Evolutionary conservation across 1,140 invertebrate genomes (phyloP).

Genomic region (Daktulosphaira vitifoliae): DNA sequence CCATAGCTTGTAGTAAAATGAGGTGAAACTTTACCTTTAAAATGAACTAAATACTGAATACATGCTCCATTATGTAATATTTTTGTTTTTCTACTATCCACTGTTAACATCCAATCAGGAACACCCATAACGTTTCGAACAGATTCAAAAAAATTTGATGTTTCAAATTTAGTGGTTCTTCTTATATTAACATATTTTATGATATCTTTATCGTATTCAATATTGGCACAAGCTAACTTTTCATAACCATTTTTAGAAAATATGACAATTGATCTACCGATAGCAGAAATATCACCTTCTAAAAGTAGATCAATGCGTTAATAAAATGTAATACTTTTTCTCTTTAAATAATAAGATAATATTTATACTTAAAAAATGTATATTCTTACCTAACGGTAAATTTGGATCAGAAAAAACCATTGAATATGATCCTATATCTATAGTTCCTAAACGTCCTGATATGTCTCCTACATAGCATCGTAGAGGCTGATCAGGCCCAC

Average conservation of each 20-base stretch:
- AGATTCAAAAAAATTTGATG: conserved; percentile 75
- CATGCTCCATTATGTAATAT: conserved; percentile 67
- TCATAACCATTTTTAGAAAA: conserved; percentile 63
- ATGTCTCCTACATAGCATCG: conserved; percentile 90
- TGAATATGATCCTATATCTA: conserved; percentile 68
- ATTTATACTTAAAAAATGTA: neutral
- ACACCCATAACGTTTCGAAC: conserved; percentile 72
- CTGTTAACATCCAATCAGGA: conserved; percentile 80
- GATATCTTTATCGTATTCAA: conserved; percentile 81
- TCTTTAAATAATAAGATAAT: too few relatives aligned
- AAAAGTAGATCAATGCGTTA: conserved; percentile 23
- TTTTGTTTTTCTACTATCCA: conserved; percentile 71
- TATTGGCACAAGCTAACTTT: conserved; percentile 81
- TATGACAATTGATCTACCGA: conserved; percentile 79
- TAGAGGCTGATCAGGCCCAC: conserved; percentile 73
- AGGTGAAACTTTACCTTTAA: conserved; percentile 53
- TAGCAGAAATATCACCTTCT: conserved; percentile 52
- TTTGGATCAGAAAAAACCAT: conserved; percentile 76
- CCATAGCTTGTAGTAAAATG: neutral
- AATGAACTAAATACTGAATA: conserved; percentile 80
- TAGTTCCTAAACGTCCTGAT: conserved; percentile 70
- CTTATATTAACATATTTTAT: conserved; percentile 82
- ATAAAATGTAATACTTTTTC: conserved; percentile 12
- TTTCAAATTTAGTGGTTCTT: conserved; percentile 78
- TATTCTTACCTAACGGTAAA: conserved; percentile 60